Evolutionary conservation across 2,888 invertebrate species (phyloP).

Genomic region (Xestia ashworthii): DNA sequence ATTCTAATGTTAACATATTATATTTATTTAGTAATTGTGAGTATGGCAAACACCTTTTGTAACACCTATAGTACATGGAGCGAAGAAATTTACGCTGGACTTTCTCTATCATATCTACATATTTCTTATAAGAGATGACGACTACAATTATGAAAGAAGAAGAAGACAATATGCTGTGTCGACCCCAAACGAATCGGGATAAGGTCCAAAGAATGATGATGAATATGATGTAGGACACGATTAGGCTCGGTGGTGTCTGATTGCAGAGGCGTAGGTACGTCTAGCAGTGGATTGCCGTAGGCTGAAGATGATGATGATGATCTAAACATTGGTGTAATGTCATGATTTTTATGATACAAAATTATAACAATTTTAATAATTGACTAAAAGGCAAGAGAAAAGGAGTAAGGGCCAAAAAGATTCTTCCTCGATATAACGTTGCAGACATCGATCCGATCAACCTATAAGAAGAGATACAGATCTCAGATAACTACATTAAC

Average conservation of each 20-base stretch:
- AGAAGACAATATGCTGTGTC: no score
- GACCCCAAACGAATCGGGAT: no score
- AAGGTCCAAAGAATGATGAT: no score
- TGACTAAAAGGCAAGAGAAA: neutral
- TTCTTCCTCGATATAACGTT: neutral
- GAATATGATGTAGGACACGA: neutral
- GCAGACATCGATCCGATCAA: neutral
- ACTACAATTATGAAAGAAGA: no score
- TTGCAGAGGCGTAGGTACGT: neutral
- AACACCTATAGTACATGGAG: no score
- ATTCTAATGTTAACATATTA: no score
- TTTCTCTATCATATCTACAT: no score
- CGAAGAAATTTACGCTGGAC: no score
- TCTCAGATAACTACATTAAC: neutral
- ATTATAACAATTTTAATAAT: neutral
- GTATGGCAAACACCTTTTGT: no score
- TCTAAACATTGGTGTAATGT: neutral
- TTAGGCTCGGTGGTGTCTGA: neutral
- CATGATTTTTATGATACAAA: neutral
- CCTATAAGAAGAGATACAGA: neutral
- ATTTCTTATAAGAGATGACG: no score
- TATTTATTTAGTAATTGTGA: no score
- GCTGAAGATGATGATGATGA: neutral
- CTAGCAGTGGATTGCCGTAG: neutral
- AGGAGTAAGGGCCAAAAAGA: neutral